These are phyloP conservation scores for Rhorus exstirpatorius DNA, from an alignment of 2,888 invertebrate species.

Conservation along the genomic window DNA sequence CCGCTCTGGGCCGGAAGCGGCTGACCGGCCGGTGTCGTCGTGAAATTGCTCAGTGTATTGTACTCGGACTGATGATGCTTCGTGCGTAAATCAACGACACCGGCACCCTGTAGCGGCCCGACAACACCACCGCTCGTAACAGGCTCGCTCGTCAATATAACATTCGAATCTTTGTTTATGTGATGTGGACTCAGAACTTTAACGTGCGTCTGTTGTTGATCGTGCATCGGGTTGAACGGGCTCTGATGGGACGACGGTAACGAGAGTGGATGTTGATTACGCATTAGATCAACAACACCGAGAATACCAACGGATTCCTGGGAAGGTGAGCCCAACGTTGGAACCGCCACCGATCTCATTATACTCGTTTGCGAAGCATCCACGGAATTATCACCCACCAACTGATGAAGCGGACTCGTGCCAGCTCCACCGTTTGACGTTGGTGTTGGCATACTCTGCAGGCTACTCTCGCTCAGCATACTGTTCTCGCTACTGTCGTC, in stretches of 20 bases:
- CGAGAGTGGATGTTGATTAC: conserved; percentile 81
- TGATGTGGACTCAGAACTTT: conserved; percentile 83
- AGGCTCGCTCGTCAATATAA: conserved; percentile 77
- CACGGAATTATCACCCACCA: conserved; percentile 86
- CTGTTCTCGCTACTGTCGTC: conserved; percentile 92
- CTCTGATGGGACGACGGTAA: conserved; percentile 77
- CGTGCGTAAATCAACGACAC: conserved; percentile 90
- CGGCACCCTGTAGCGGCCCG: conserved; percentile 78
- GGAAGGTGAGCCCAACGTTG: conserved; percentile 76
- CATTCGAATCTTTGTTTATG: conserved; percentile 81
- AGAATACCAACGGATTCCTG: conserved; percentile 80
- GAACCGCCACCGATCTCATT: conserved; percentile 77
- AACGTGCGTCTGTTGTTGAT: conserved; percentile 78
- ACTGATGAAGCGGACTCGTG: conserved; percentile 81
- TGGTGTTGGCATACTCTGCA: conserved; percentile 82
- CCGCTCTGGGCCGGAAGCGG: conserved; percentile 88
- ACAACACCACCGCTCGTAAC: conserved; percentile 65
- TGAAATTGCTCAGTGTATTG: conserved; percentile 86
- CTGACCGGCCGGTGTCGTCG: conserved; percentile 81
- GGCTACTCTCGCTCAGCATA: conserved; percentile 85
- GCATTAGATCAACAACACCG: conserved; percentile 86
- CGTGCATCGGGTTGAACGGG: conserved; percentile 78
- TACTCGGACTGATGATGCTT: conserved; percentile 89
- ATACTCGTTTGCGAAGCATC: conserved; percentile 78
- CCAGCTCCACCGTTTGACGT: conserved; percentile 77